Conservation (phyloP, 2,888 invertebrate species). For the Hirtodrosophila trivittata region DNA sequence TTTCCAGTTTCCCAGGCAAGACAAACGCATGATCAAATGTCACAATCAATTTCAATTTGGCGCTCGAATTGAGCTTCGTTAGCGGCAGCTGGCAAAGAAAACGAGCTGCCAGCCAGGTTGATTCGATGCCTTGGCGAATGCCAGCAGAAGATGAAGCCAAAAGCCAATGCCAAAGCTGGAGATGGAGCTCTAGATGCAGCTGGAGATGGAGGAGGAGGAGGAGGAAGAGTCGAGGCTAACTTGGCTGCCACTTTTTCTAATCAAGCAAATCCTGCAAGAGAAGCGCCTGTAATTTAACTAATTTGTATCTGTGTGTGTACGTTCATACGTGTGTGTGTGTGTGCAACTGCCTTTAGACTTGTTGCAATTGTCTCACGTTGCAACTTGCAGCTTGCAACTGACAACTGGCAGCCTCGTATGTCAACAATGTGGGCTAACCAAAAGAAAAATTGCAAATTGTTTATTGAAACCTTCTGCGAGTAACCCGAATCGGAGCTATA, state of each 20-base stretch:
- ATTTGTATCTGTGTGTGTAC: slow-evolving; percentile 53
- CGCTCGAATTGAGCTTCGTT: slow-evolving; percentile 78
- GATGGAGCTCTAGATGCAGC: not conserved
- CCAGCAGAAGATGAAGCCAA: slow-evolving; percentile 38
- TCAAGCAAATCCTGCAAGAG: slow-evolving; percentile 56
- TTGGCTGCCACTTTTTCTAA: slow-evolving; percentile 68
- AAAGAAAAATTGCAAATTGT: slow-evolving; percentile 66
- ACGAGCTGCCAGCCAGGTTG: slow-evolving; percentile 48
- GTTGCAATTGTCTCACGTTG: slow-evolving; percentile 54
- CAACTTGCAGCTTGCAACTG: slow-evolving; percentile 22
- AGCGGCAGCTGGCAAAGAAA: slow-evolving; percentile 61
- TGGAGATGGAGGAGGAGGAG: not conserved
- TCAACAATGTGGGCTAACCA: slow-evolving; percentile 36
- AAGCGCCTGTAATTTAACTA: slow-evolving; percentile 73
- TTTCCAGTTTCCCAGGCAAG: slow-evolving; percentile 21
- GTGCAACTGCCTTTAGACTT: slow-evolving; percentile 17
- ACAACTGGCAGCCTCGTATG: slow-evolving; percentile 21
- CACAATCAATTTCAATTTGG: slow-evolving; percentile 79
- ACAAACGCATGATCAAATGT: slow-evolving; percentile 77
- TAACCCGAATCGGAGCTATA: too few relatives aligned
- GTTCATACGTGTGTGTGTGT: not conserved
- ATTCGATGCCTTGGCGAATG: slow-evolving; percentile 25
- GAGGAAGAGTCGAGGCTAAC: slow-evolving; percentile 22
- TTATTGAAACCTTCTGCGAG: slow-evolving; percentile 22
- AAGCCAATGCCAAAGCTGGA: slow-evolving; percentile 8